A percentile compares a stretch with the other conserved stretches of the same genome.
These are phyloP conservation scores for Ellobium chinense DNA, from an alignment of 2,888 invertebrate species.

Conservation along the genomic window DNA sequence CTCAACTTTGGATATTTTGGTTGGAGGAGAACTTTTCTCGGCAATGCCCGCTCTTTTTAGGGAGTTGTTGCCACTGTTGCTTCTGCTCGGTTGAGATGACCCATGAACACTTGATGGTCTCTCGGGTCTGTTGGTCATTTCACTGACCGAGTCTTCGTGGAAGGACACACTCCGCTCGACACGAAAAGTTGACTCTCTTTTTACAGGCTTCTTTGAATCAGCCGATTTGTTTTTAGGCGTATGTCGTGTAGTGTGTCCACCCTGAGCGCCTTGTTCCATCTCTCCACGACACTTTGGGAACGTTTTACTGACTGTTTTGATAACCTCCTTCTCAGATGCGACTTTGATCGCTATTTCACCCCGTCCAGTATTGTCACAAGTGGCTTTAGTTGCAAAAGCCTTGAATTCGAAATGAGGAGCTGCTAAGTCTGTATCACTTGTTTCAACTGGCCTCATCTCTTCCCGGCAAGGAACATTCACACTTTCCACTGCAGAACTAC, in stretches of 20 bases:
- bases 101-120: background rate
- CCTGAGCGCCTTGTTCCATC: background rate
- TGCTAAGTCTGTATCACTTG: background rate
- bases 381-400: background rate
- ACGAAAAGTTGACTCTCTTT: background rate
- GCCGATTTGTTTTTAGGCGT: background rate
- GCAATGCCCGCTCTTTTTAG: background rate
- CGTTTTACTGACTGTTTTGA: background rate
- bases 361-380: background rate
- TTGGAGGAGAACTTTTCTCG: constrained; percentile 40
- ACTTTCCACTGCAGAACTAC: too few species aligned
- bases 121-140: background rate
- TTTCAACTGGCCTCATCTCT: background rate
- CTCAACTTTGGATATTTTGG: constrained; percentile 32
- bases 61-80: background rate
- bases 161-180: background rate
- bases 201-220: background rate
- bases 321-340: background rate
- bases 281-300: background rate
- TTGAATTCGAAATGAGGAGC: background rate
- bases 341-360: background rate
- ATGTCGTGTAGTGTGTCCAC: background rate
- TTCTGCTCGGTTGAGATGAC: constrained; percentile 2
- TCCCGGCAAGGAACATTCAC: background rate
- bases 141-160: constrained; percentile 3